phyloP scores from a whole-genome alignment of 2,888 invertebrate species.

The Torymus aiolomorphi region DNA sequence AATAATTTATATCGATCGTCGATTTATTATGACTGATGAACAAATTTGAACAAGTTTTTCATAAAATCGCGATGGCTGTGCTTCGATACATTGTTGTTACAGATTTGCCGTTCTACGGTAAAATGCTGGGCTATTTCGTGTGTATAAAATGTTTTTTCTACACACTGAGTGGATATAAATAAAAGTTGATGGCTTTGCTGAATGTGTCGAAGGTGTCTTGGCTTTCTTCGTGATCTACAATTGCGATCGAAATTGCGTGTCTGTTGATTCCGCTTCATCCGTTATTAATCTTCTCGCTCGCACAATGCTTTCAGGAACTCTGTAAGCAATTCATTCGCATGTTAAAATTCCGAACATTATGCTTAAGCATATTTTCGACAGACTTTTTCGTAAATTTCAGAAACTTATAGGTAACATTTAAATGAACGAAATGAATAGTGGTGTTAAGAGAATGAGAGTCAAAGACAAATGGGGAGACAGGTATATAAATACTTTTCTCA shows the following conservation, averaged over 20 bases:
- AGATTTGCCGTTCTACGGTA: background rate
- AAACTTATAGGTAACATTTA: background rate
- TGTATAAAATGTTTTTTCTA: background rate
- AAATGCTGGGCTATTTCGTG: slow-evolving; percentile 20
- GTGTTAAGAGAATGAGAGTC: no score
- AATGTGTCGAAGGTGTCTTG: background rate
- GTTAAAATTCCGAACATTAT: background rate
- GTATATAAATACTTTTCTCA: no score
- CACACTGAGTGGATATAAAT: background rate
- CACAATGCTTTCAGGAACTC: slow-evolving; percentile 91
- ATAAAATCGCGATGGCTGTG: no score
- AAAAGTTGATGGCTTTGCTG: background rate
- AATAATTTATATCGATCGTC: background rate
- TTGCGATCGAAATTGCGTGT: background rate
- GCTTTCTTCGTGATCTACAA: background rate
- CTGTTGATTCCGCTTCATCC: slow-evolving; percentile 8
- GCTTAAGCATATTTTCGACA: background rate
- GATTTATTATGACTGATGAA: slow-evolving; percentile 10
- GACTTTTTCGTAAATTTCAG: background rate
- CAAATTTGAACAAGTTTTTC: background rate
- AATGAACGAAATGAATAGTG: no score
- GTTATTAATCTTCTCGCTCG: slow-evolving; percentile 76
- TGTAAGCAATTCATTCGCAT: slow-evolving; percentile 60
- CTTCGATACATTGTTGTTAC: background rate
- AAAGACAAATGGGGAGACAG: no score